Evolutionary conservation across 30 jellyfish, hydroid and myxozoan genomes (phyloP), one percentile per base, ranked within the genome.

Genomic region (Cassiopea andromeda): DNA sequence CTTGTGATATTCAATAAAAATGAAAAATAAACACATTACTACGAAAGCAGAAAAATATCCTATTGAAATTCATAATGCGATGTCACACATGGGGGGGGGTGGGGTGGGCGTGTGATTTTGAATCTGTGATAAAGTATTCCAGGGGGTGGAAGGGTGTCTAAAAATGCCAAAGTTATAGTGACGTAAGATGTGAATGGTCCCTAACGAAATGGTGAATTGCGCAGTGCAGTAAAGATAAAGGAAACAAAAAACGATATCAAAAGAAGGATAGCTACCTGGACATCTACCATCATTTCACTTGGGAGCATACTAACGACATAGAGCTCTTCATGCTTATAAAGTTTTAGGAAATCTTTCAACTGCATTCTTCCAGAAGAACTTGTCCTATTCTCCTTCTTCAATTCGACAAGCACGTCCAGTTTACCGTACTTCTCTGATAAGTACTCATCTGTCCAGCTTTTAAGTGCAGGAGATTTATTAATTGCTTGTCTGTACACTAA

Each of bases 281-380:
- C 81, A 46, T 94, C 98, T 69, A 6, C 75, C 98, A 94, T 94
- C 98, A 94, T 94, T 45, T 88, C 97, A 13, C 85, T 49, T 16
- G 98, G 98, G 7, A 94, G 91, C 96, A 94, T 89, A 38, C 96
- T 79, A 19, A 94, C 98, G 18, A 94, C 96, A 80, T 94, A 94
- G 60, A 94, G 69, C n/a, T 94, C 97, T 44, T 94, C 97, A 2
- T 89, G 73, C 68, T 94, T 64, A 81, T 94, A 94, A 48, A 77
- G 67, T 38, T 73, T 85, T 4, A 94, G 77, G 77, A 94, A 94
- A 38, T 94, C 97, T 47, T 69, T 19, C 88, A 94, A 69, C 49
- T 92, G 60, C 98, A 94, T 94, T 44, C 98, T 87, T 44, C 98
- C 98, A 38, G 98, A 87, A 3, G 94, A 69, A 54, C 77, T 50